Conservation (phyloP, 2,113 vertebrate genomes). For the Nasalis larvatus region DNA sequence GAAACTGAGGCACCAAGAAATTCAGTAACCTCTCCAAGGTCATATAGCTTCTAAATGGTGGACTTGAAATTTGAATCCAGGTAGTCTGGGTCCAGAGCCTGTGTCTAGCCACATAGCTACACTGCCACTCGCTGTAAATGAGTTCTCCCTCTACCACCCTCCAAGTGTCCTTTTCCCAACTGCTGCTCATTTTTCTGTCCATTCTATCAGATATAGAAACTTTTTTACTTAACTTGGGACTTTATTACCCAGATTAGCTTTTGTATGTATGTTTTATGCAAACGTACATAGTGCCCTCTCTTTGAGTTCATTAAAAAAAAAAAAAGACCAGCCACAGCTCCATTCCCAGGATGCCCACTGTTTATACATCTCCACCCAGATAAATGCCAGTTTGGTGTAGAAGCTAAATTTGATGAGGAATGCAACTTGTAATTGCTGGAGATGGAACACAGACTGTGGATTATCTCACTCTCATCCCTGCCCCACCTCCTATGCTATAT, state of each 20-base stretch:
- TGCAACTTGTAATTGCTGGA: not conserved
- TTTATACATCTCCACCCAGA: conserved; percentile 44
- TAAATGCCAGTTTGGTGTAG: not conserved
- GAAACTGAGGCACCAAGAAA: not conserved
- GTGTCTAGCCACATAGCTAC: not conserved
- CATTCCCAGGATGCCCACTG: not conserved
- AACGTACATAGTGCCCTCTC: not conserved
- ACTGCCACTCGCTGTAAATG: not conserved
- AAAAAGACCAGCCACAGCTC: not conserved
- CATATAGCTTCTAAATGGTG: not conserved
- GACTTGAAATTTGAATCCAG: not conserved
- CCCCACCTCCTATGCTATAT: not conserved
- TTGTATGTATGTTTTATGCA: not conserved
- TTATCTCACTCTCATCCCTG: not conserved
- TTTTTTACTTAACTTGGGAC: not conserved
- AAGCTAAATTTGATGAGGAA: conserved; percentile 27
- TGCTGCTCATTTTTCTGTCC: not conserved
- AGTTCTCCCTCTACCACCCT: not conserved
- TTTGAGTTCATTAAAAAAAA: not conserved
- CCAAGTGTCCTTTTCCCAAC: not conserved
- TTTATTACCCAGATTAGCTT: not conserved
- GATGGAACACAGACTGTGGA: not conserved
- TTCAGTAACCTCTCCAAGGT: not conserved
- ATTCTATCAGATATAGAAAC: not conserved
- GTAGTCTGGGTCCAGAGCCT: not conserved